phyloP scores from a whole-genome alignment of 2,888 invertebrate genomes.

The Dynastes grantii region DNA sequence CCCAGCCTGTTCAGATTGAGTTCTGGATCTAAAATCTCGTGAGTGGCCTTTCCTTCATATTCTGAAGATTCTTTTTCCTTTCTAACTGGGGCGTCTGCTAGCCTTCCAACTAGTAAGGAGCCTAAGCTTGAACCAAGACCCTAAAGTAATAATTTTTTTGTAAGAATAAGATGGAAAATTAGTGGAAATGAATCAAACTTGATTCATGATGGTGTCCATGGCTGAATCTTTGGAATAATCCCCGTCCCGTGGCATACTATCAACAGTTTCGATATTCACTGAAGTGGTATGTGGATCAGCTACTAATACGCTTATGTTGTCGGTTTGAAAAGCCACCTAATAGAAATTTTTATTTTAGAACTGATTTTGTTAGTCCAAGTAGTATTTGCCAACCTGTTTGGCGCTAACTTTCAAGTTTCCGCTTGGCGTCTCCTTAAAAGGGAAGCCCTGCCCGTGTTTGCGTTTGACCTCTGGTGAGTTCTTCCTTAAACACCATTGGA shows the following conservation, averaged over 20 bases:
- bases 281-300: conserved; percentile 79
- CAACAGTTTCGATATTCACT: conserved; percentile 72
- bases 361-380: not conserved
- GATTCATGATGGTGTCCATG: conserved; percentile 61
- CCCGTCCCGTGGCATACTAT: conserved; percentile 53
- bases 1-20: conserved; percentile 75
- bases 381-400: conserved; percentile 73
- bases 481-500: conserved; percentile 50
- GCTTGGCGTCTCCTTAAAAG: conserved; percentile 79
- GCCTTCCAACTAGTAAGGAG: conserved; percentile 58
- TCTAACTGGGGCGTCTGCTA: conserved; percentile 58
- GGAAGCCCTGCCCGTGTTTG: conserved; percentile 69
- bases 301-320: conserved; percentile 79
- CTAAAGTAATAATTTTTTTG: conserved; percentile 28
- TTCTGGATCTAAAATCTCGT: conserved; percentile 69
- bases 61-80: conserved; percentile 64
- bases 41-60: conserved; percentile 66
- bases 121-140: conserved; percentile 59
- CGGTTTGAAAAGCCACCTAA: conserved; percentile 80
- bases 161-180: not conserved
- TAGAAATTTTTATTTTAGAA: conserved; percentile 51
- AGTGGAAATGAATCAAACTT: conserved; percentile 11
- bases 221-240: conserved; percentile 61
- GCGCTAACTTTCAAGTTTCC: conserved; percentile 81
- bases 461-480: conserved; percentile 37